Base-by-base conservation (phyloP, 2,797 vertebrate genomes). In the Balearica regulorum region DNA sequence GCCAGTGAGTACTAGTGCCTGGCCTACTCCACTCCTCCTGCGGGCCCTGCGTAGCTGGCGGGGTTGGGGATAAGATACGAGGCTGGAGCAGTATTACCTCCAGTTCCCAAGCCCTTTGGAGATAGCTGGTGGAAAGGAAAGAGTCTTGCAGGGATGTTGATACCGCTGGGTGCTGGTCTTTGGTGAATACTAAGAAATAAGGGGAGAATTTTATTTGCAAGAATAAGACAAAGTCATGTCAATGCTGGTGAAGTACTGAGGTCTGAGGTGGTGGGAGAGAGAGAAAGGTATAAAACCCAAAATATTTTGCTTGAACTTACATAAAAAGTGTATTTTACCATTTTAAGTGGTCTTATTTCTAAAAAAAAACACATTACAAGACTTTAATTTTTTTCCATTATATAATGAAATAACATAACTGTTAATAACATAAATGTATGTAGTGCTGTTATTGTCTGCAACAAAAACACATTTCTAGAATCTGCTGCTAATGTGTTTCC, bases 341-440 rank as follows among this genome's bases (percentile, higher is more conserved):
- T 29, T 76, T 35, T 11, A 35, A n/a, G 19, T 80, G 12, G 13
- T 70, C 8, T 20, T 57, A 41, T 26, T 71, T 83, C 25, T 55
- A 44, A 86, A 68, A 39, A 10, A 0, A 0, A 9, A 15, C 11
- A 22, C 5, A 29, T 35, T 39, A 35, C 2, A 5, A 31, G 22
- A 13, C 17, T 62, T 43, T 53, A 22, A 20, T 16, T 0, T 61
- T 61, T 82, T 69, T 13, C 15, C 13, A 18, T 79, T 46, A 22
- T 44, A 26, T 37, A 43, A 43, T 33, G 31, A 84, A 84, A 68
- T 24, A 73, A 28, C 16, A 4, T 60, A 58, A 58, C 25, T n/a
- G n/a, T n/a, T n/a, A n/a, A n/a, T n/a, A n/a, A n/a, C n/a, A n/a
- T n/a, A n/a, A n/a, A n/a, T 61, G 4, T 49, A 16, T 65, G 16